These are phyloP conservation scores for Lineus longissimus DNA, from an alignment of 1,140 invertebrate genomes.

Conservation along the genomic window DNA sequence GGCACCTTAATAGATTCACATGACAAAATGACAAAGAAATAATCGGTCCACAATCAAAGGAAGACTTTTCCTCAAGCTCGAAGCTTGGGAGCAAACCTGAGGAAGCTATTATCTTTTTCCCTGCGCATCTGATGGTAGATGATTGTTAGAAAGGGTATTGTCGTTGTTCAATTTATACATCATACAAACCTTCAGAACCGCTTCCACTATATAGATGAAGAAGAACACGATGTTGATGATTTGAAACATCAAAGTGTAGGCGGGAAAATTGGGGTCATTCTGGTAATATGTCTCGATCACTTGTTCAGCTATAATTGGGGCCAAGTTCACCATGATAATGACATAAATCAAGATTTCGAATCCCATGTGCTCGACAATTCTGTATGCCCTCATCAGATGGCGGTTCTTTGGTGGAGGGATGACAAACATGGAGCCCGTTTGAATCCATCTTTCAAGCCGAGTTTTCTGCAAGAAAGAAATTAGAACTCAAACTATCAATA, in stretches of 20 bases:
- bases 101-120: no score
- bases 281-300: not conserved
- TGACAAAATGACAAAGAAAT: no score
- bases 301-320: constrained; percentile 6
- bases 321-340: constrained; percentile 34
- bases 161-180: no score
- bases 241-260: not conserved
- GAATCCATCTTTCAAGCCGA: constrained; percentile 21
- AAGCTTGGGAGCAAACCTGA: no score
- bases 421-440: constrained; percentile 13
- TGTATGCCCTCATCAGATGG: constrained; percentile 14
- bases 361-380: constrained; percentile 16
- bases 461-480: constrained; percentile 29
- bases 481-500: no score
- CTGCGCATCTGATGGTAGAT: no score
- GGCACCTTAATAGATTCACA: no score
- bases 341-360: constrained; percentile 31
- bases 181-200: constrained; percentile 31
- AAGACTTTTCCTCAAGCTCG: no score
- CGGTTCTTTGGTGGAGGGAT: constrained; percentile 17
- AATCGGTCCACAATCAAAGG: no score
- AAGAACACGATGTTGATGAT: constrained; percentile 27
- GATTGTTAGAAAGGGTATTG: no score
- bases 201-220: constrained; percentile 35
- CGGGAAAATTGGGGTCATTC: not conserved